Evolutionary conservation across 2,113 vertebrate genomes (phyloP), one percentile per base, ranked within the genome.

Genomic region (Cyanoramphus novaezelandiae): DNA sequence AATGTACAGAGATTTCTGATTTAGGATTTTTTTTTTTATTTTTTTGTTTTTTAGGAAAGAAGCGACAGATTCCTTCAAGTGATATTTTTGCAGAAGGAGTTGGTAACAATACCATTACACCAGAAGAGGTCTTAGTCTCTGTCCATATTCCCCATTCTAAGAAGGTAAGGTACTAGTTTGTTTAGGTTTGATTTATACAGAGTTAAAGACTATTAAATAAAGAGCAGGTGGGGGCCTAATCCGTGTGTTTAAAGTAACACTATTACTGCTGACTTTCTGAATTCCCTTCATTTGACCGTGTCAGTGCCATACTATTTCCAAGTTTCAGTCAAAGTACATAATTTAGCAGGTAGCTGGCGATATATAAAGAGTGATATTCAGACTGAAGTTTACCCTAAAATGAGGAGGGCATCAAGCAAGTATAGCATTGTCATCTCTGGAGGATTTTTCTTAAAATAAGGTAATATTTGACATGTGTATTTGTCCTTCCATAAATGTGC

Each of bases 61-160:
- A 84, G 47, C 95, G 97, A 33, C 97, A 98, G 70, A 95, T 99
- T 93, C 97, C 96, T 35, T 41, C 99, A 60, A 95, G 98, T 41
- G 98, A 98, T 67, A 97, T 98, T 31, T 99, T 99, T 97, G 99
- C 98, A 50, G 77, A 96, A 67, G 98, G 97, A 41, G 96, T 98
- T 90, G 97, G 98, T 12, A 97, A 97, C 89, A 98, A 98, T 11
- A 60, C 95, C 53, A 96, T 99, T 78, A 97, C 83, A 65, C 98
- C 98, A 10, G 98, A 99, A 31, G 99, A 99, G 79, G 67, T 99
- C 18, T 87, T 99, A 31, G 17, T 99, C 28, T 99, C 99, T 7
- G 97, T 99, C 80, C 98, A 97, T 81, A 98, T 99, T 82, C 99
- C 99, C 3, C 93, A 97, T 93, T 98, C 98, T 46, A 98, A 87